Evolutionary conservation across 2,113 vertebrate species (phyloP).

Genomic region (Amphilophus citrinellus): DNA sequence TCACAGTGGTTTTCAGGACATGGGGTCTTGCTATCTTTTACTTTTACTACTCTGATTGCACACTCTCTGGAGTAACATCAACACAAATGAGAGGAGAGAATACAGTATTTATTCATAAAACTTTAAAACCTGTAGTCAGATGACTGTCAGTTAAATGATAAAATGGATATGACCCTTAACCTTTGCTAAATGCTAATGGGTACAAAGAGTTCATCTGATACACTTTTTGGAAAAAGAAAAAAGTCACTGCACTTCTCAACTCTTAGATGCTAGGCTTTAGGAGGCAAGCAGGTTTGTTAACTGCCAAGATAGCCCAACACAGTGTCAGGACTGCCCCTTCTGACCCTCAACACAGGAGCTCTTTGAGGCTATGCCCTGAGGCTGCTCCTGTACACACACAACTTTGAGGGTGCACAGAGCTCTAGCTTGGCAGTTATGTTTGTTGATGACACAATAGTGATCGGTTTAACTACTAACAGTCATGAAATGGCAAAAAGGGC

Average conservation of each 20-base stretch:
- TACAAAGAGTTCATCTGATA: neutral
- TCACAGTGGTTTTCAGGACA: conserved; percentile 57
- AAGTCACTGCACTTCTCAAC: neutral
- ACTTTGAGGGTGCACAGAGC: neutral
- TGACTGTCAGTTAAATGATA: neutral
- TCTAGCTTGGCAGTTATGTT: conserved; percentile 1
- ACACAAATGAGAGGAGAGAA: conserved; percentile 1
- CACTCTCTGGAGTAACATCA: conserved; percentile 21
- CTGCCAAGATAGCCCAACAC: neutral
- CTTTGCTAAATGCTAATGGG: neutral
- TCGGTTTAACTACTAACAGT: neutral
- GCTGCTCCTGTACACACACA: neutral
- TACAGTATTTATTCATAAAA: conserved; percentile 3
- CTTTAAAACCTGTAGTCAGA: conserved; percentile 2
- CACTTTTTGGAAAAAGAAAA: neutral
- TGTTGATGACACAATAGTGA: neutral
- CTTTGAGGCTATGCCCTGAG: neutral
- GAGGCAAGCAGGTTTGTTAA: neutral
- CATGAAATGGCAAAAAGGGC: neutral
- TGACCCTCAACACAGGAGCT: neutral
- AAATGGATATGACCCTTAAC: neutral
- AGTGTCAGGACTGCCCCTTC: neutral
- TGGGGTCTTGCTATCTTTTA: conserved; percentile 54
- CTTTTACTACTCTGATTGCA: conserved; percentile 50
- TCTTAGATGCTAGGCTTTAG: neutral